Evolutionary conservation across 1,140 invertebrate genomes (phyloP), one percentile per base, ranked within the genome.

Genomic region (Lineus longissimus): DNA sequence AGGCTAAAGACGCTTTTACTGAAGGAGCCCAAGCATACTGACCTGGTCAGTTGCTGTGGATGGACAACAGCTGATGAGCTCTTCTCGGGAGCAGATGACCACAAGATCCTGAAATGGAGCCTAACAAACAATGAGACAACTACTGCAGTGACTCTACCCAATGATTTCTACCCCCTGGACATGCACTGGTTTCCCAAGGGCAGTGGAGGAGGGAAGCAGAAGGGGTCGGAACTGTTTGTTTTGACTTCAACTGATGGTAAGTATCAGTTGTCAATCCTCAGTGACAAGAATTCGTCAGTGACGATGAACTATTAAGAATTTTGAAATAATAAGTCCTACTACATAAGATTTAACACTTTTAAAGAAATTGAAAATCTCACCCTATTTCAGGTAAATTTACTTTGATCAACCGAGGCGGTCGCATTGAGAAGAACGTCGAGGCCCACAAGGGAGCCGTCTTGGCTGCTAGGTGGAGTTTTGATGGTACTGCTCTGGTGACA

Each of bases 61-160:
- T 97, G 95, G 95, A 92, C 88, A 76, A 91, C 88, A 69, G 88
- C 91, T 33, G 94, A 97, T 79, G 93, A 97, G 83, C 88, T 95
- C 54, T 92, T 91, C 83, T 94, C 94, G 36, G 90, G 88, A 71
- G 91, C 93, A 25, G 95, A 98, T 82, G 95, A 98, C 79, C 94
- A 95, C 76, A 84, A 89, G 70, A 83, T 98, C 25, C 82, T 94
- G 22, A 90, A 89, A 74, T 98, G 94, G 93, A 94, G 91, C 80
- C 81, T 93, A 29, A 84, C 89, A 0, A 88, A 87, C 67, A 76
- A 76, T 64, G 92, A 95, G 79, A 87, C 90, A 0, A 86, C 86
- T 25, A 85, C 88, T 66, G 79, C 97, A 1, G 84, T 89, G 19
- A 88, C 91, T 70, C 86, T 97, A 64, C 86, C 91, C 0, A 85